Evolutionary conservation across 2,113 vertebrate species (phyloP).

Genomic region (Lasiurus borealis): DNA sequence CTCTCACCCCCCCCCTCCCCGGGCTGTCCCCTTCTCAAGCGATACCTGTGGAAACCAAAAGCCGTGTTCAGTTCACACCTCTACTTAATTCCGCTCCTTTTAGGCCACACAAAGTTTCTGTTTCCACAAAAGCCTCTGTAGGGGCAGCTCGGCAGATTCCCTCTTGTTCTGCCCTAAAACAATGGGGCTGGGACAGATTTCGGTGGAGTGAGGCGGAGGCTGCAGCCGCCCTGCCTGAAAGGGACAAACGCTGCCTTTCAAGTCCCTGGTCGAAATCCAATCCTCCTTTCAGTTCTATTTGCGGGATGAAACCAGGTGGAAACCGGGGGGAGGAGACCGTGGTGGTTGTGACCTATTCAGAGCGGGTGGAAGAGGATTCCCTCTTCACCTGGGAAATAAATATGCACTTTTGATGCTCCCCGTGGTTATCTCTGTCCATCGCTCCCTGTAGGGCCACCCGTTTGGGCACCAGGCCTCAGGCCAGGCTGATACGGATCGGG

Average conservation of each 20-base stretch:
- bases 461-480: neutral
- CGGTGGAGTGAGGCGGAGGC: neutral
- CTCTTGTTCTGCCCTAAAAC: slow-evolving; percentile 52
- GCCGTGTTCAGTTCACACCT: neutral
- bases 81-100: slow-evolving; percentile 61
- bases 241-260: slow-evolving; percentile 73
- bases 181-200: slow-evolving; percentile 40
- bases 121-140: slow-evolving; percentile 58
- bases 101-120: slow-evolving; percentile 69
- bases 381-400: slow-evolving; percentile 56
- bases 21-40: neutral
- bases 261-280: slow-evolving; percentile 54
- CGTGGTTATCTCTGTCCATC: neutral
- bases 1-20: neutral
- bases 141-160: neutral
- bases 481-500: neutral
- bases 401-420: neutral
- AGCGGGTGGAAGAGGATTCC: slow-evolving; percentile 53
- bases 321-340: neutral
- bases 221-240: neutral
- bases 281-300: slow-evolving; percentile 41
- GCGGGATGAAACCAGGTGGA: slow-evolving; percentile 55
- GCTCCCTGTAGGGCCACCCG: neutral
- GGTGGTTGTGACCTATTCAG: slow-evolving; percentile 52
- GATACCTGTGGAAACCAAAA: neutral